Base-by-base conservation (phyloP, 2,888 invertebrate species). In the Noctua janthe region DNA sequence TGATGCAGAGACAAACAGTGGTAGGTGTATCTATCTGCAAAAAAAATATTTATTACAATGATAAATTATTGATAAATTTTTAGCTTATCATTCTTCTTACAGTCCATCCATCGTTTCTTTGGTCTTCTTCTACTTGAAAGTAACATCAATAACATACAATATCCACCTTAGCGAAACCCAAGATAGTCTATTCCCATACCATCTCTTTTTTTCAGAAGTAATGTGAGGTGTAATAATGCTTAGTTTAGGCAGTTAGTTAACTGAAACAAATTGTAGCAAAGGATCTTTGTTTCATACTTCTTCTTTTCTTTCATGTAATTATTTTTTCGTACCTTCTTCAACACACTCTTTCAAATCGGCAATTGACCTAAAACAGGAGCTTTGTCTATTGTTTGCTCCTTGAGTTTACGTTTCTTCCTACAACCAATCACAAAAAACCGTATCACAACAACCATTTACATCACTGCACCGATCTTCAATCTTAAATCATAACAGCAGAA, bases 401-500 rank as follows among this genome's bases (percentile, higher is more conserved):
- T 29, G 29, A 29, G 29, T 29, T 29, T 29, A 29, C 29, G 29
- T 29, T 29, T 29, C 29, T 29, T 29, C 1, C 20, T 15, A 3
- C 29, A 49, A 29, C 4, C 17, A 23, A 39, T 76, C 39, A 23
- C 23, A n/a, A 59, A n/a, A 59, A 59, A 11, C 56, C 23, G 29
- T 56, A 59, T 59, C 56, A 39, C 35, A 47, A 29, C 1, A 17
- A n/a, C 0, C 54, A n/a, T 72, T 85, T 67, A 62, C 72, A 70
- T 77, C 54, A 88, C 71, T 20, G 6, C 17, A 54, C 35, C 39
- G 39, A 71, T 83, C 69, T 29, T 29, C 47, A 51, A 74, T 71
- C 74, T 80, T 78, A 72, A 89, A 89, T 89, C 87, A 88, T 90
- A 89, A 87, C 81, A 84, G 78, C 69, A 71, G 71, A 84, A 81